Evolutionary conservation across 2,888 invertebrate species (phyloP), one percentile per base, ranked within the genome.

Genomic region (Cosmia trapezina): DNA sequence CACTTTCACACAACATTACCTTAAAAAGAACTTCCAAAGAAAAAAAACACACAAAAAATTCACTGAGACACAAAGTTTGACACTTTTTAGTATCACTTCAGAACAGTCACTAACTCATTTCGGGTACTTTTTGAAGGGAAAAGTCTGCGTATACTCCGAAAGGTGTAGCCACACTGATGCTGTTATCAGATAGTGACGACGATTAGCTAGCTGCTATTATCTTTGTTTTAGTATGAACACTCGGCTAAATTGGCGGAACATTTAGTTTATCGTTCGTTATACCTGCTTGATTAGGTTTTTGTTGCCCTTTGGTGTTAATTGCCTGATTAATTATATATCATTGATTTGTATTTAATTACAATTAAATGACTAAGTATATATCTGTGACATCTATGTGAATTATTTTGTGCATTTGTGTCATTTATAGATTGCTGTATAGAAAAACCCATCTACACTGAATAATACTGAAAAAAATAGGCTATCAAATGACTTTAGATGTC

Each of bases 161-260:
- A 68, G 75, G 67, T 75, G 61, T 70, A 74, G 61, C 47, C 41
- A 60, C 28, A 81, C 81, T 81, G 81, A 54, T 61, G 54, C 41
- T 66, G 76, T 89, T 91, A 91, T 91, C 91, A 75, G 89, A 90
- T 90, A 91, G 77, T 72, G 72, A 19, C 80, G 80, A 80, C 83
- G 90, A 91, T 91, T 88, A 88, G 78, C 87, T 87, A 86, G 86
- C 87, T 78, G 71, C 76, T 84, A 87, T 86, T 89, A 91, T 90
- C 88, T 80, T 74, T 76, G 73, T 62, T 82, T 70, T 78, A 76
- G 65, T 86, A 78, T 80, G 78, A 82, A 82, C 49, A 82, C 80
- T 70, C n/a, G 19, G 64, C 57, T 33, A 84, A 77, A 86, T 82
- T 80, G 80, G 78, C 76, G 73, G 62, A 83, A 82, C 77, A 73